Conservation (phyloP, 2,113 vertebrate genomes). For the Neolamprologus sp. region DNA sequence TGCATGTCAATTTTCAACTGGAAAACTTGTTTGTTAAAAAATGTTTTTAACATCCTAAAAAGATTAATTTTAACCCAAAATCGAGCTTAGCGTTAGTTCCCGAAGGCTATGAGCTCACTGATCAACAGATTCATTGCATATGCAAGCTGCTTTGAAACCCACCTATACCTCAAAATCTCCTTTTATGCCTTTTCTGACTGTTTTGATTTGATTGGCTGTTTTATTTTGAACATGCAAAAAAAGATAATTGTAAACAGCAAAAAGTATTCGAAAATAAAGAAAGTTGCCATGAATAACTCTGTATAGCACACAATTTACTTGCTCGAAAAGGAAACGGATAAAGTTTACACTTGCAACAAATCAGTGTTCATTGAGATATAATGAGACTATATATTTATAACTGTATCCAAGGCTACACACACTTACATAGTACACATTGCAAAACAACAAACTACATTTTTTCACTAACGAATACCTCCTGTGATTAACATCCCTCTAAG, state of each 20-base stretch:
- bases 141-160: background rate
- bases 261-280: background rate
- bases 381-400: background rate
- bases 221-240: background rate
- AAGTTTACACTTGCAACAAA: background rate
- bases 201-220: background rate
- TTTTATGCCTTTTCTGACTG: background rate
- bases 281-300: background rate
- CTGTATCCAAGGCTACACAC: background rate
- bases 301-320: background rate
- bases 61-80: background rate
- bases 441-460: background rate
- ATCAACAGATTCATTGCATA: background rate
- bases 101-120: background rate
- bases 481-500: background rate
- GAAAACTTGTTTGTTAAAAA: background rate
- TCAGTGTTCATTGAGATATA: background rate
- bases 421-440: background rate
- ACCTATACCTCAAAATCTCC: background rate
- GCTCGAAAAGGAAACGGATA: background rate
- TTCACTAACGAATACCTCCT: background rate
- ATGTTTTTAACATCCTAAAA: background rate
- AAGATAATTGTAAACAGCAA: background rate
- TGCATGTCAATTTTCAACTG: background rate
- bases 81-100: rapidly evolving